These are phyloP conservation scores for Erynnis tages DNA, from an alignment of 2,888 invertebrate genomes.

Conservation along the genomic window DNA sequence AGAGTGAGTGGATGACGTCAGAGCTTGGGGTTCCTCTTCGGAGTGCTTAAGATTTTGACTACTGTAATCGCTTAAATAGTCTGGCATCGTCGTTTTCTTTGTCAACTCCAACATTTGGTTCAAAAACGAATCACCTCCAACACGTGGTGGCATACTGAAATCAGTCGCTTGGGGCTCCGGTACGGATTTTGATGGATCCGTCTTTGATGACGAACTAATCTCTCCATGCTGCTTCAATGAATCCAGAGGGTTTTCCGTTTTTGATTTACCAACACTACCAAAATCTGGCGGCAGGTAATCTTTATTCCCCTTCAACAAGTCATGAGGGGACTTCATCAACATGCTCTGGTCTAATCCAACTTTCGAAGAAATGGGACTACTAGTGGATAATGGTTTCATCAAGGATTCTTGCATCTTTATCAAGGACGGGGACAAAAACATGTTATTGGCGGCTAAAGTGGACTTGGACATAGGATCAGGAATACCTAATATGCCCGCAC, in stretches of 20 bases:
- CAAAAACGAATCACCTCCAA: conserved; percentile 71
- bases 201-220: conserved; percentile 70
- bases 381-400: conserved; percentile 82
- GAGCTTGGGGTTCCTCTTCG: conserved; percentile 72
- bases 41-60: conserved; percentile 82
- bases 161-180: conserved; percentile 64
- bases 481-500: conserved; percentile 83
- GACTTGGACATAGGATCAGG: conserved; percentile 90
- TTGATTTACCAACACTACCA: conserved; percentile 75
- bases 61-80: conserved; percentile 72
- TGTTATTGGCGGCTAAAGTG: conserved; percentile 88
- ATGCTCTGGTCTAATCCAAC: conserved; percentile 66
- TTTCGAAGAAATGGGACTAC: conserved; percentile 77
- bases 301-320: conserved; percentile 66
- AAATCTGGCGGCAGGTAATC: conserved; percentile 79
- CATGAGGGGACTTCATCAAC: conserved; percentile 72
- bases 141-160: conserved; percentile 72
- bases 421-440: conserved; percentile 88
- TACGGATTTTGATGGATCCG: conserved; percentile 66
- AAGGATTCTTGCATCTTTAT: conserved; percentile 86
- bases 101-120: conserved; percentile 79
- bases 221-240: conserved; percentile 62
- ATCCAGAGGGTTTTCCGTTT: conserved; percentile 71
- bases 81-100: conserved; percentile 77
- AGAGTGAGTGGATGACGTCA: conserved; percentile 74